Conservation (phyloP, 2,113 vertebrate species). For the Xenus cinereus region DNA sequence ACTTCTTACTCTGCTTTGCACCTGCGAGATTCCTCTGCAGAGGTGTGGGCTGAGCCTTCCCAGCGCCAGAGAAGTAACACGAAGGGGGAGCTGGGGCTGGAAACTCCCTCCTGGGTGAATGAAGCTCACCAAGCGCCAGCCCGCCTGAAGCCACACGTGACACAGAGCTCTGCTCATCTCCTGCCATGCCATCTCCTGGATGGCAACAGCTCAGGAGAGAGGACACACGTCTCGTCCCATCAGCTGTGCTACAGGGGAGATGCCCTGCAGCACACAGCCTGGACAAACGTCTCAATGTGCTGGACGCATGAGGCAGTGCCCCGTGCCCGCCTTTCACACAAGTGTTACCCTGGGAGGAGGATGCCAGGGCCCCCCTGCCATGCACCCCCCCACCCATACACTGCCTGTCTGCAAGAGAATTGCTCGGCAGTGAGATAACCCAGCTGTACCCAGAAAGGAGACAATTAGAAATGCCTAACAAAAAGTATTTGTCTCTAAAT, state of each 20-base stretch:
- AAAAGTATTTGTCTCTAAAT: neutral
- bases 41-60: neutral
- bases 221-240: neutral
- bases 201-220: neutral
- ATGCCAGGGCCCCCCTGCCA: neutral
- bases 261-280: neutral
- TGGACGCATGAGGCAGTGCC: too few species aligned
- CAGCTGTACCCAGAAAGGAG: neutral
- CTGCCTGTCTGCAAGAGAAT: neutral
- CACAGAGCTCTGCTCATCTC: neutral
- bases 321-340: neutral
- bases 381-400: accelerated
- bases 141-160: accelerated
- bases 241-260: neutral
- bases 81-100: neutral
- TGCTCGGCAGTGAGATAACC: neutral
- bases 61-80: neutral
- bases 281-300: neutral
- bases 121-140: neutral
- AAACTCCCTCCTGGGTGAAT: neutral
- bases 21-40: neutral
- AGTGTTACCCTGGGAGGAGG: neutral
- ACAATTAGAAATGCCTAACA: neutral
- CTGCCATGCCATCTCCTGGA: neutral
- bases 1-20: neutral